Percentiles rank a stretch among this genome's conserved stretches.
Conservation (phyloP, 2,888 invertebrate species). For the Malachius bipustulatus region DNA sequence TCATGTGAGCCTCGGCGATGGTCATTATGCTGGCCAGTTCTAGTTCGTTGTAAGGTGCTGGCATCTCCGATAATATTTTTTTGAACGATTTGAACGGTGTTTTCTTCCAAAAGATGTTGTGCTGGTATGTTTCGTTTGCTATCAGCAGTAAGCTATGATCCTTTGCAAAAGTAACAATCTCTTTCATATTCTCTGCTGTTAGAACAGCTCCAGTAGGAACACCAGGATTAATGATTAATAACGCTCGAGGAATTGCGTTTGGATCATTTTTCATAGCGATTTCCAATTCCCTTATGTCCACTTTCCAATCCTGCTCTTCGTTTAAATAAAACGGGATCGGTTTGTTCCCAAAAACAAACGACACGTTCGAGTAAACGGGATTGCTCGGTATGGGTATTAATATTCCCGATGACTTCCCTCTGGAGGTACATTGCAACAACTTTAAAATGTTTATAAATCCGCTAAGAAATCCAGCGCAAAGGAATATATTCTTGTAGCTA, state of each 20-base stretch:
- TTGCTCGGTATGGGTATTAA: neutral
- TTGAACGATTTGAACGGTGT: neutral
- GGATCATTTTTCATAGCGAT: neutral
- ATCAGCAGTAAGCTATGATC: neutral
- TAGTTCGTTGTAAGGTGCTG: neutral
- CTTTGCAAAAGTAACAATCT: neutral
- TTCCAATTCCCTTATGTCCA: slow-evolving; percentile 1
- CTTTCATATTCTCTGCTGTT: neutral
- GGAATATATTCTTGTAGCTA: neutral
- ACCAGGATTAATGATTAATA: neutral
- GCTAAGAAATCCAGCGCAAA: neutral
- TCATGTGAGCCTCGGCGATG: neutral
- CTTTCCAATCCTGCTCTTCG: neutral
- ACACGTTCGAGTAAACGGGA: neutral
- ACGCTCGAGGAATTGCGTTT: neutral
- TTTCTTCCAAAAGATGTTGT: neutral
- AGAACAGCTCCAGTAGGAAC: neutral
- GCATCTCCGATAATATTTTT: neutral
- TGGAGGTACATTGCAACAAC: neutral
- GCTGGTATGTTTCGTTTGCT: slow-evolving; percentile 1
- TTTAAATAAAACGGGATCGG: neutral
- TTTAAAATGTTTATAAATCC: neutral
- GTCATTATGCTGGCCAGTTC: neutral
- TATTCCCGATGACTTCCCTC: neutral
- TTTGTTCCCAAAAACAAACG: neutral